These are phyloP conservation scores for Drosophila neocordata DNA, from an alignment of 1,140 invertebrate species.

Conservation along the genomic window DNA sequence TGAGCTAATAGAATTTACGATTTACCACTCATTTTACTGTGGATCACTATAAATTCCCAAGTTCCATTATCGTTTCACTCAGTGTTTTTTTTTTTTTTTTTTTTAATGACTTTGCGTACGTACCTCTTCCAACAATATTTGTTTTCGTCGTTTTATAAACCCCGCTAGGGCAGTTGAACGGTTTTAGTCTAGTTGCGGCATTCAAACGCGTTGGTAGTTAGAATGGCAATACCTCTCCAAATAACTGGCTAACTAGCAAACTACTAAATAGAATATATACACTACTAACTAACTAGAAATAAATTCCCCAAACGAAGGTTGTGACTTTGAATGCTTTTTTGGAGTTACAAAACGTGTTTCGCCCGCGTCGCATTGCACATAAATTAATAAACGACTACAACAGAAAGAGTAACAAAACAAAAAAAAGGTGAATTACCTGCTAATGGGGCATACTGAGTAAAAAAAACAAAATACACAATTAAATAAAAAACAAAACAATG, in stretches of 20 bases:
- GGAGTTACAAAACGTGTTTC: slow-evolving; percentile 51
- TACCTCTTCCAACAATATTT: neutral
- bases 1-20: neutral
- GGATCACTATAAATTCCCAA: neutral
- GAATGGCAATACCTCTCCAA: slow-evolving; percentile 5
- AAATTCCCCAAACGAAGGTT: neutral
- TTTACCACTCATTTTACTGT: neutral
- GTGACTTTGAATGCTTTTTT: neutral
- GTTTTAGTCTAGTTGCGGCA: slow-evolving; percentile 50
- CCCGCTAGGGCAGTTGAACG: neutral
- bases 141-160: slow-evolving; percentile 8
- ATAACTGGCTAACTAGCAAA: slow-evolving; percentile 7
- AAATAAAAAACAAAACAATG: slow-evolving; percentile 24
- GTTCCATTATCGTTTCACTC: neutral
- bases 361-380: neutral
- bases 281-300: neutral
- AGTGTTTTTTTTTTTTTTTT: too few species aligned
- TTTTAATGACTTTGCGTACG: neutral
- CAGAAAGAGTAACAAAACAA: slow-evolving; percentile 20
- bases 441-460: neutral
- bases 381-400: slow-evolving; percentile 21
- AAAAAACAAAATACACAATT: too few species aligned
- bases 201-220: slow-evolving; percentile 42
- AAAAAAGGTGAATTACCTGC: slow-evolving; percentile 61
- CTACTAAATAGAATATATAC: slow-evolving; percentile 28